phyloP scores from a whole-genome alignment of 2,113 vertebrate genomes.

The Entelurus aequoreus region DNA sequence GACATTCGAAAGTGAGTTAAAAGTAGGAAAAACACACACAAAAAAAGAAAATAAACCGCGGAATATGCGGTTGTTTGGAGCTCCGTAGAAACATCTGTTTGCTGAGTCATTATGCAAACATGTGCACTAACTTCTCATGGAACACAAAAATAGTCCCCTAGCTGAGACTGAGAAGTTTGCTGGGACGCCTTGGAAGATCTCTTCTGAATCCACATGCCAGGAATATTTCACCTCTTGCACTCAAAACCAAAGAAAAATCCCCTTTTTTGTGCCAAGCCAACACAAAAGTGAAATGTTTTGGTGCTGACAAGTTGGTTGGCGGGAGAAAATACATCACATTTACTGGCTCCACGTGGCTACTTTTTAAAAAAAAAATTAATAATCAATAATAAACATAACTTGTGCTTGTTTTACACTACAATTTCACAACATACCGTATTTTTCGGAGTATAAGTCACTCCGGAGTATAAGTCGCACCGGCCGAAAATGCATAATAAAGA shows the following conservation, averaged over 20 bases:
- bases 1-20: too few species aligned
- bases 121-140: conserved; percentile 41
- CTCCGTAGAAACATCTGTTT: background rate
- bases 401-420: too few species aligned
- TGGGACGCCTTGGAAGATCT: conserved; percentile 49
- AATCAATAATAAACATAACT: too few species aligned
- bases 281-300: conserved; percentile 50
- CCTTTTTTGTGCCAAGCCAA: conserved; percentile 44
- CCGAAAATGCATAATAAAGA: too few species aligned
- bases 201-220: conserved; percentile 59
- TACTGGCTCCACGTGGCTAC: conserved; percentile 46
- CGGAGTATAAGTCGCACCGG: too few species aligned
- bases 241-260: conserved; percentile 65
- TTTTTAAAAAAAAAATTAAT: background rate
- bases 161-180: conserved; percentile 28
- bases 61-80: background rate
- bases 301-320: conserved; percentile 40
- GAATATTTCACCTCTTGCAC: conserved; percentile 64
- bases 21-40: too few species aligned
- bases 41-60: background rate
- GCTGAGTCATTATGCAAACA: conserved; percentile 16
- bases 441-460: too few species aligned
- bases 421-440: too few species aligned
- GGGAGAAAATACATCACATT: conserved; percentile 57
- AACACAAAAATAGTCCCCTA: conserved; percentile 41